Evolutionary conservation across 2,797 vertebrate species (phyloP).

Genomic region (Hydrolagus colliei): DNA sequence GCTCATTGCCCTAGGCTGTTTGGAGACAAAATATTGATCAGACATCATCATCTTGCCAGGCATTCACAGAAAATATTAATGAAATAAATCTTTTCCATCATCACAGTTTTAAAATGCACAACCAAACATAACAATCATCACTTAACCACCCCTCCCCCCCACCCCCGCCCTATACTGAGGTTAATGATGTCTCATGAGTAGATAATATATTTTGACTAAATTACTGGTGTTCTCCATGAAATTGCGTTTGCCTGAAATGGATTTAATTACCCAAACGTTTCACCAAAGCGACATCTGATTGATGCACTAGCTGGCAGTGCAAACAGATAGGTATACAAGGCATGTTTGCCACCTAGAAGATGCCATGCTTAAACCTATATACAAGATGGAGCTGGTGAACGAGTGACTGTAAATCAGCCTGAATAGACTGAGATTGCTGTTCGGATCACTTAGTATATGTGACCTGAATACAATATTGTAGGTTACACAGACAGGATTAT

Average conservation of each 20-base stretch:
- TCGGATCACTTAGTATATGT: neutral
- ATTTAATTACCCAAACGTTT: neutral
- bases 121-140: no score
- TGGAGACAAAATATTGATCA: no score
- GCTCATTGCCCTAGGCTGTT: no score
- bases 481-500: neutral
- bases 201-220: neutral
- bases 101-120: no score
- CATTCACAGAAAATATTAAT: no score
- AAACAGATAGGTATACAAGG: neutral
- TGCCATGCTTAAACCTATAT: no score
- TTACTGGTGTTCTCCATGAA: neutral
- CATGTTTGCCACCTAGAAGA: neutral
- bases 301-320: neutral
- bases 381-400: neutral
- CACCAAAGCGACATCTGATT: neutral
- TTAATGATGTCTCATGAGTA: neutral
- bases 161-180: neutral
- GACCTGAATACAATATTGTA: constrained; percentile 3
- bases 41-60: no score
- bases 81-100: no score
- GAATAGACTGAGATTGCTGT: constrained; percentile 5
- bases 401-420: constrained; percentile 8
- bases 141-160: no score
- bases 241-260: neutral